Evolutionary conservation across 2,888 invertebrate genomes (phyloP).

Genomic region (Urechis unicinctus): DNA sequence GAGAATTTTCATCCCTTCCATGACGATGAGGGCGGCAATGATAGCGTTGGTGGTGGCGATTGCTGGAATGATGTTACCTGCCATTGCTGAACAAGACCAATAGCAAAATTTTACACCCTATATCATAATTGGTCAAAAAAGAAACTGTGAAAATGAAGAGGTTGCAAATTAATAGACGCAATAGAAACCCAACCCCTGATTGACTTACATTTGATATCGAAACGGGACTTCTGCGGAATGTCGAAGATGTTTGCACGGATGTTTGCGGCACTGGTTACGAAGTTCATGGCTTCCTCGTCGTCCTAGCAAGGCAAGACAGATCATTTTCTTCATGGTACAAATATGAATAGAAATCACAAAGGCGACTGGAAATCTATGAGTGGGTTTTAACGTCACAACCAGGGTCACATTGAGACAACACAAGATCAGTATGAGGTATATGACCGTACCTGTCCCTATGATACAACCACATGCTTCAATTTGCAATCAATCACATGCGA

Average conservation of each 20-base stretch:
- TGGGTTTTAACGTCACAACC: too few species aligned
- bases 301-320: slow-evolving; percentile 58
- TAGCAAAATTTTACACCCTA: neutral
- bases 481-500: too few species aligned
- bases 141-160: neutral
- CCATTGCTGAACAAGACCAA: slow-evolving; percentile 65
- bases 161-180: too few species aligned
- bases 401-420: too few species aligned
- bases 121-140: neutral
- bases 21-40: slow-evolving; percentile 89
- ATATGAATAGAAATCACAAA: neutral
- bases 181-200: too few species aligned
- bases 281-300: slow-evolving; percentile 86
- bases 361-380: too few species aligned
- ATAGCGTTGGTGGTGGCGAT: slow-evolving; percentile 99
- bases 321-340: neutral
- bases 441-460: too few species aligned
- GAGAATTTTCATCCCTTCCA: slow-evolving; percentile 76
- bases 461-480: too few species aligned
- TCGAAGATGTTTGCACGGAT: slow-evolving; percentile 84
- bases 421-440: too few species aligned
- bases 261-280: slow-evolving; percentile 92
- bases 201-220: slow-evolving; percentile 87
- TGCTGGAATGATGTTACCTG: slow-evolving; percentile 98
- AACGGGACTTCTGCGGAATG: slow-evolving; percentile 78